Percentiles rank a stretch among this genome's conserved stretches.
phyloP scores from a whole-genome alignment of 92 coral and sea anemone species.

The Isaurus tuberculatus region DNA sequence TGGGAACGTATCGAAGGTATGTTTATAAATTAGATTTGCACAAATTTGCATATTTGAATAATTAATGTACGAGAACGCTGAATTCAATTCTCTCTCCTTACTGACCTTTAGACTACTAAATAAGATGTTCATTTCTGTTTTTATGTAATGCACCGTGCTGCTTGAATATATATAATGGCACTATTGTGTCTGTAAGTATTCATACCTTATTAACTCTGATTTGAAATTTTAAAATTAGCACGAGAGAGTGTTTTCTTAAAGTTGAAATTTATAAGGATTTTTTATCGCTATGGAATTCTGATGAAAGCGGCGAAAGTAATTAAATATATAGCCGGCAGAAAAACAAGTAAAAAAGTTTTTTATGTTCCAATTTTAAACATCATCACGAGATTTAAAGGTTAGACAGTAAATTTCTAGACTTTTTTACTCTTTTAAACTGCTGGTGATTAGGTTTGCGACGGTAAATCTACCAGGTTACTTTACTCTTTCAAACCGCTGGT shows the following conservation, averaged over 20 bases:
- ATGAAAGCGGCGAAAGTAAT: no score
- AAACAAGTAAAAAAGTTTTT: no score
- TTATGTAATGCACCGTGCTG: neutral
- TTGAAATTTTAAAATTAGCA: neutral
- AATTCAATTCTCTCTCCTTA: neutral
- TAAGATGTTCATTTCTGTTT: slow-evolving; percentile 3
- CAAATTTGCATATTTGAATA: slow-evolving; percentile 1
- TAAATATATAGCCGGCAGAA: no score
- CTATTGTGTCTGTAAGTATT: neutral
- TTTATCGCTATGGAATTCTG: neutral
- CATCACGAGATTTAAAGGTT: no score
- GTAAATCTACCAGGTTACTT: slow-evolving; percentile 11
- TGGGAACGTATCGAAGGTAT: neutral
- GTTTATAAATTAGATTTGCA: slow-evolving; percentile 5
- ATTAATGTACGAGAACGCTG: neutral
- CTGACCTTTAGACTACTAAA: neutral
- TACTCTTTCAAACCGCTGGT: slow-evolving; percentile 17
- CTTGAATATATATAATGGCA: neutral
- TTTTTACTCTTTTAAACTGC: slow-evolving; percentile 12
- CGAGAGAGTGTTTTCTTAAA: slow-evolving; percentile 1
- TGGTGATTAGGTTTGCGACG: slow-evolving; percentile 16
- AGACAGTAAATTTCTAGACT: neutral
- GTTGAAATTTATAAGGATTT: slow-evolving; percentile 1
- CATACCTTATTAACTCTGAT: slow-evolving; percentile 4
- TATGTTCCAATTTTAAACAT: no score